These are phyloP conservation scores for Tetramorium simillimum DNA, from an alignment of 1,140 invertebrate species.

Conservation along the genomic window DNA sequence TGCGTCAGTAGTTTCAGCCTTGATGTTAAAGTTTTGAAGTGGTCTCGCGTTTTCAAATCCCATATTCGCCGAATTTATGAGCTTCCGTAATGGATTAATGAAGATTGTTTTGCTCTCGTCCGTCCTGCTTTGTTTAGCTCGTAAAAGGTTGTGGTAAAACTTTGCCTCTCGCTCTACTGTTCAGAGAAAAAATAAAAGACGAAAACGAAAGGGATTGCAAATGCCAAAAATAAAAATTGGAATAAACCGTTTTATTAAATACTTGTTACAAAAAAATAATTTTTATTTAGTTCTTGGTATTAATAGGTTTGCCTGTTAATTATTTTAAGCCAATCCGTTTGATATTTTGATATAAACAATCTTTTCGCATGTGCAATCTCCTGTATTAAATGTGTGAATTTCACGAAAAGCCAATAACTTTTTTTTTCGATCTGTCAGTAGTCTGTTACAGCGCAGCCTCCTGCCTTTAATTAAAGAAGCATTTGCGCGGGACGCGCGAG, in stretches of 20 bases:
- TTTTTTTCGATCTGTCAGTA: slow-evolving; percentile 62
- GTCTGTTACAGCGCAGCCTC: slow-evolving; percentile 59
- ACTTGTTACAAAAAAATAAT: neutral
- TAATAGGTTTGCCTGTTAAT: neutral
- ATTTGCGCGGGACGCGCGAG: slow-evolving; percentile 59
- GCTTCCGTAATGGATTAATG: slow-evolving; percentile 38
- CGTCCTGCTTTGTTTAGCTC: neutral
- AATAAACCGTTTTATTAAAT: neutral
- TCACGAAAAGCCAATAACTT: neutral
- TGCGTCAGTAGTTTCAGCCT: neutral
- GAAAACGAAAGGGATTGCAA: neutral
- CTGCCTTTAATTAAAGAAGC: slow-evolving; percentile 73
- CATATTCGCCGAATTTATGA: slow-evolving; percentile 21
- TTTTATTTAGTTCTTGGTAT: neutral
- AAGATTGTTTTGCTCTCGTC: slow-evolving; percentile 36
- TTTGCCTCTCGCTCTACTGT: neutral
- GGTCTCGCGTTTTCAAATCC: slow-evolving; percentile 24
- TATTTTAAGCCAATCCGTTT: neutral
- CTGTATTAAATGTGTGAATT: neutral
- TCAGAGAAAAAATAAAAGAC: neutral
- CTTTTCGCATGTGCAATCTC: neutral
- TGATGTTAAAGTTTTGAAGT: slow-evolving; percentile 32
- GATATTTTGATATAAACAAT: neutral
- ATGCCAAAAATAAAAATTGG: neutral
- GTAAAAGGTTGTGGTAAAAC: neutral